Conservation (phyloP, 2,888 invertebrate genomes). For the Meiosimyza platycephala region DNA sequence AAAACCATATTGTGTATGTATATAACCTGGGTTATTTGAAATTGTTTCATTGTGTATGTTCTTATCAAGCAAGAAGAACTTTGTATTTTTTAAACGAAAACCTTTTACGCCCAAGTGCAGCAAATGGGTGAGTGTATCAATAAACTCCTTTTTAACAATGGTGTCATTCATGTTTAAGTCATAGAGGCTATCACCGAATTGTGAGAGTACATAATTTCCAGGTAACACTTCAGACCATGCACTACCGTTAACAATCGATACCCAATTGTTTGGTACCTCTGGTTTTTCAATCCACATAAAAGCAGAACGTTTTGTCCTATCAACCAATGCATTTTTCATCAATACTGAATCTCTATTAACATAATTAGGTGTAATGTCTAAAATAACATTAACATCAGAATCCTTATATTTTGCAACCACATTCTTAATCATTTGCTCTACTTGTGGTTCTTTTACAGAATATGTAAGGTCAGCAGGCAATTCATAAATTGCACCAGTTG, state of each 20-base stretch:
- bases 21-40: slow-evolving; percentile 55
- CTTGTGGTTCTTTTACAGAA: slow-evolving; percentile 67
- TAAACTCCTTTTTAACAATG: slow-evolving; percentile 74
- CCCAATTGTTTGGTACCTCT: slow-evolving; percentile 78
- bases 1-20: slow-evolving; percentile 73
- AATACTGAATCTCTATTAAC: slow-evolving; percentile 77
- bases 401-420: slow-evolving; percentile 60
- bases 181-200: slow-evolving; percentile 76
- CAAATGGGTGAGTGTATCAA: slow-evolving; percentile 77
- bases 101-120: slow-evolving; percentile 83
- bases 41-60: slow-evolving; percentile 69
- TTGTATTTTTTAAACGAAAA: slow-evolving; percentile 76
- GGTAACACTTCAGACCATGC: slow-evolving; percentile 60
- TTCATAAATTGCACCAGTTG: slow-evolving; percentile 76
- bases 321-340: slow-evolving; percentile 75
- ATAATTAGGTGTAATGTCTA: slow-evolving; percentile 82
- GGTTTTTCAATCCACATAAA: slow-evolving; percentile 79
- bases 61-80: slow-evolving; percentile 70
- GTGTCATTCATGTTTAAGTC: slow-evolving; percentile 85
- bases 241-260: slow-evolving; percentile 63
- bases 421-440: slow-evolving; percentile 60
- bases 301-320: slow-evolving; percentile 75
- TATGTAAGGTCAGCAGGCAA: slow-evolving; percentile 74
- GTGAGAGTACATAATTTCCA: slow-evolving; percentile 79
- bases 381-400: slow-evolving; percentile 72